These are phyloP conservation scores for Gobio gobio DNA, from an alignment of 2,113 vertebrate species.

Conservation along the genomic window DNA sequence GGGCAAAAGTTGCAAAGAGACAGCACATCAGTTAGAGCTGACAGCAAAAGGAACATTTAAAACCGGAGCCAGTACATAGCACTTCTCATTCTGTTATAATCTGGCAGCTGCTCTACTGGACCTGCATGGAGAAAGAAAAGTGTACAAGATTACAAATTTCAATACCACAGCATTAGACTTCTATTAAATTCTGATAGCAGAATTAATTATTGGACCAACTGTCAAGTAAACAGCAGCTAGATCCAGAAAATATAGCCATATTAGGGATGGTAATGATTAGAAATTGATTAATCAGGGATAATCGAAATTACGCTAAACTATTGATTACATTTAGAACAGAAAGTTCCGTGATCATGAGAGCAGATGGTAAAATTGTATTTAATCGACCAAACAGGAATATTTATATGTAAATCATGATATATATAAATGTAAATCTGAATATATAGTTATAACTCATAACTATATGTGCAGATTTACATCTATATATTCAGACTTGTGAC, in stretches of 20 bases:
- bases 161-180: background rate
- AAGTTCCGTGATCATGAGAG: background rate
- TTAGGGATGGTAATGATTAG: background rate
- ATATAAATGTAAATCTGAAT: too few species aligned
- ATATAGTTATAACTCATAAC: too few species aligned
- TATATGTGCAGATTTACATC: too few species aligned
- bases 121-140: conserved; percentile 73
- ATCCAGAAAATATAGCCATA: background rate
- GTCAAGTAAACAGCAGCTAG: background rate
- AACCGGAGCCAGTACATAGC: conserved; percentile 95
- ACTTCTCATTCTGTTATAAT: conserved; percentile 95
- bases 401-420: too few species aligned
- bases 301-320: too few species aligned
- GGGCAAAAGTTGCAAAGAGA: conserved; percentile 40
- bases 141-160: conserved; percentile 7
- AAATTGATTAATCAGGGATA: too few species aligned
- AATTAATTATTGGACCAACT: background rate
- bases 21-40: conserved; percentile 36
- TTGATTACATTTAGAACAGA: too few species aligned
- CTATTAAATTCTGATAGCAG: background rate
- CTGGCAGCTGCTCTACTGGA: conserved; percentile 89
- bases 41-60: conserved; percentile 67
- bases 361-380: background rate
- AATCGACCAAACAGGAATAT: too few species aligned
- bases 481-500: too few species aligned